Percentiles rank a stretch among this genome's conserved stretches.
Conservation (phyloP, 2,797 vertebrate species). For the Micromesistius poutassou region DNA sequence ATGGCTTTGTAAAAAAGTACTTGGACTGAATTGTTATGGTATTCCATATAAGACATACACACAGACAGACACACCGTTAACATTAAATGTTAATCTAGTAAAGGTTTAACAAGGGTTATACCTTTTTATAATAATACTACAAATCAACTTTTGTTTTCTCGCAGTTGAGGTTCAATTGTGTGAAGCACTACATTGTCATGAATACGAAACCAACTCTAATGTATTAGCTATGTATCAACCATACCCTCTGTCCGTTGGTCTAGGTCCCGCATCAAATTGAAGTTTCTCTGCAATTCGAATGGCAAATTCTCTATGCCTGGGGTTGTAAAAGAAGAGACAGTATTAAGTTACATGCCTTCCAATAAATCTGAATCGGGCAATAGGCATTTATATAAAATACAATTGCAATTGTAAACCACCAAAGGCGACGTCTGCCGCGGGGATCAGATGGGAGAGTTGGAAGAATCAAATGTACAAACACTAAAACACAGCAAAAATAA, state of each 20-base stretch:
- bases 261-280: conserved; percentile 95
- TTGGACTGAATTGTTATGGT: background rate
- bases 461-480: background rate
- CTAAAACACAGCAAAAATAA: background rate
- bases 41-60: background rate
- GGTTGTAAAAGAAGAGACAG: background rate
- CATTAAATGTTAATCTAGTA: background rate
- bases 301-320: conserved; percentile 96
- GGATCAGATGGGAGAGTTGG: background rate
- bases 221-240: conserved; percentile 25
- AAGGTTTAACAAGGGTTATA: background rate
- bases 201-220: background rate
- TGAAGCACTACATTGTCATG: background rate
- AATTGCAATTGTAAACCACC: background rate
- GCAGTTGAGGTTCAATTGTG: background rate
- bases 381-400: background rate
- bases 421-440: background rate
- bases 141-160: background rate
- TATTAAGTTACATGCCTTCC: conserved; percentile 1
- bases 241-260: conserved; percentile 96
- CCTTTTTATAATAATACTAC: background rate
- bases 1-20: background rate
- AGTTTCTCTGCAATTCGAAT: conserved; percentile 96
- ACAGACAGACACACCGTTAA: background rate
- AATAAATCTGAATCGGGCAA: background rate